Evolutionary conservation across 2,888 invertebrate genomes (phyloP), one percentile per base, ranked within the genome.

Genomic region (Sinelater perroti): DNA sequence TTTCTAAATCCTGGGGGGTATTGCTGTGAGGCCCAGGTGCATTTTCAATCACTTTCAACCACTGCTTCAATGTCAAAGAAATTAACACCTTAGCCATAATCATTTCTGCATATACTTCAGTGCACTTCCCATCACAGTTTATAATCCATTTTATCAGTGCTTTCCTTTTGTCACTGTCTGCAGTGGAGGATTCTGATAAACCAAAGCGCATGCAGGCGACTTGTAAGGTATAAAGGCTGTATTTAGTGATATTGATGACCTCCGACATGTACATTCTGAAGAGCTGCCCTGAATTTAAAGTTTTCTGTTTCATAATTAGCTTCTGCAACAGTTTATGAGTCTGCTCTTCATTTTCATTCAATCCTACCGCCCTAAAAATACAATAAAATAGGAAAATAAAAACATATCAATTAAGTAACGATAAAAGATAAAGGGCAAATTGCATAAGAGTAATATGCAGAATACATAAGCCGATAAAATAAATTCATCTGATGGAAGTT

Each of bases 291-390:
- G 72, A 57, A 62, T 78, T 73, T 2, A 71, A 65, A 11, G 72
- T 63, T 60, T 76, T 74, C 33, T 73, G 68, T 45, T 71, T 60
- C 5, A 58, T 59, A 28, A 83, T 73, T 8, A 83, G 68, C 5
- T 72, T 70, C 58, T 79, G 78, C 1, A 82, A 64, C 5, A 83
- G 70, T 17, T 66, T 67, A 66, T 82, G 82, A 0, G 77, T 77
- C 33, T 67, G 66, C 50, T 75, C 67, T 59, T 79, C 78, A 49
- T 78, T 78, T 53, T 80, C 79, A 65, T 79, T 80, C 61, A 79
- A 70, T 18, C 79, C 80, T 31, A 81, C 71, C 26, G 78, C 78
- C 62, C 81, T 82, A 62, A 57, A 76, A 44, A 42, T 17, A 36
- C 26, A 17, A 51, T 51, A 54, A 35, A 20, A 21, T n/a, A n/a